Evolutionary conservation across 2,888 invertebrate species (phyloP).

Genomic region (Netelia virgata): DNA sequence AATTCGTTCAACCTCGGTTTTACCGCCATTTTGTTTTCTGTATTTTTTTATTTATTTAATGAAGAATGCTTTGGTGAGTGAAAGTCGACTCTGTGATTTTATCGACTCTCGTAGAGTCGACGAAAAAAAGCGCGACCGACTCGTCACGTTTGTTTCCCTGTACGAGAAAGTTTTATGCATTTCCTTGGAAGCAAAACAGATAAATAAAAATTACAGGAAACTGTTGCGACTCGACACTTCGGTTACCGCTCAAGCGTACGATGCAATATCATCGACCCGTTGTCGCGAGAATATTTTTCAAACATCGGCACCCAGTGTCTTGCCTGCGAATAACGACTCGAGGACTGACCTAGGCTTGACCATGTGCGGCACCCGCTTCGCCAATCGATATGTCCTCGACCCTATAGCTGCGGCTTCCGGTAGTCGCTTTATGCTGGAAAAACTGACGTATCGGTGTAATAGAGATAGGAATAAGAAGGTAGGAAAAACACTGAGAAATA

Average conservation of each 20-base stretch:
- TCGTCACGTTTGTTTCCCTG: slow-evolving; percentile 13
- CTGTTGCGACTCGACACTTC: slow-evolving; percentile 7
- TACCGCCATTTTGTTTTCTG: background rate
- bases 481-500: too few relatives aligned
- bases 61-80: background rate
- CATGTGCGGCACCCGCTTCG: slow-evolving; percentile 21
- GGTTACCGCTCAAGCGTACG: slow-evolving; percentile 12
- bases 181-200: slow-evolving; percentile 18
- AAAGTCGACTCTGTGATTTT: slow-evolving; percentile 19
- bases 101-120: slow-evolving; percentile 18
- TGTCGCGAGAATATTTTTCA: slow-evolving; percentile 16
- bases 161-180: slow-evolving; percentile 16
- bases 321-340: slow-evolving; percentile 52
- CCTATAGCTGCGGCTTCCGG: slow-evolving; percentile 16
- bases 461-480: too few relatives aligned
- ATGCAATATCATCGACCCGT: slow-evolving; percentile 34
- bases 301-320: slow-evolving; percentile 28
- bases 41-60: background rate
- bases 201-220: slow-evolving; percentile 40
- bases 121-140: slow-evolving; percentile 15
- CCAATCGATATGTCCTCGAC: slow-evolving; percentile 68
- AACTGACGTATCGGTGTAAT: background rate
- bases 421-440: background rate
- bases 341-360: slow-evolving; percentile 63
- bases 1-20: background rate